phyloP scores from a whole-genome alignment of 2,888 invertebrate genomes.

The Tetranychus truncatus region DNA sequence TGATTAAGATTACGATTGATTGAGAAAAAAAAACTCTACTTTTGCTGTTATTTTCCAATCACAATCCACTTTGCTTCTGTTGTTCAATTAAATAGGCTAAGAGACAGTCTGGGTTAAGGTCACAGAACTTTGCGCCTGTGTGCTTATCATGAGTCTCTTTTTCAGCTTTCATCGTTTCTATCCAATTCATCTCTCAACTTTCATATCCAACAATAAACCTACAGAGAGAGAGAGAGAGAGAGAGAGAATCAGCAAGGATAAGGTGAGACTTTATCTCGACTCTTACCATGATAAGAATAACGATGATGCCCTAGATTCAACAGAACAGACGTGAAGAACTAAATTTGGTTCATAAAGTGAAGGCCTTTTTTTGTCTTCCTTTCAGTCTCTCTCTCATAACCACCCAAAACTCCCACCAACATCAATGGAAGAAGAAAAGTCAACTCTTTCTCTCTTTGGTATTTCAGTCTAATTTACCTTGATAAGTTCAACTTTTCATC shows the following conservation, averaged over 20 bases:
- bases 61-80: too few relatives aligned
- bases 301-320: not conserved
- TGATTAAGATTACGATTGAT: too few relatives aligned
- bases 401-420: not conserved
- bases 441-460: not conserved
- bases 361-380: not conserved
- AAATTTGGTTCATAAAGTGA: not conserved
- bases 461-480: not conserved
- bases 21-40: too few relatives aligned
- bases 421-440: too few relatives aligned
- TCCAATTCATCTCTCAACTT: not conserved
- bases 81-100: not conserved
- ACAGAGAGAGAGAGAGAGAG: too few relatives aligned
- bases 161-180: not conserved
- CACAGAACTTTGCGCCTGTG: constrained; percentile 1
- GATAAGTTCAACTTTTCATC: not conserved
- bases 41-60: too few relatives aligned
- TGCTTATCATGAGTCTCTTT: not conserved
- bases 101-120: constrained; percentile 1
- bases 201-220: too few relatives aligned
- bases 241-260: too few relatives aligned
- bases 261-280: too few relatives aligned
- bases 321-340: not conserved
- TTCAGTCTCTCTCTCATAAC: not conserved
- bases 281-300: not conserved